Conservation (phyloP, 2,797 vertebrate species). For the Anguilla obscura region DNA sequence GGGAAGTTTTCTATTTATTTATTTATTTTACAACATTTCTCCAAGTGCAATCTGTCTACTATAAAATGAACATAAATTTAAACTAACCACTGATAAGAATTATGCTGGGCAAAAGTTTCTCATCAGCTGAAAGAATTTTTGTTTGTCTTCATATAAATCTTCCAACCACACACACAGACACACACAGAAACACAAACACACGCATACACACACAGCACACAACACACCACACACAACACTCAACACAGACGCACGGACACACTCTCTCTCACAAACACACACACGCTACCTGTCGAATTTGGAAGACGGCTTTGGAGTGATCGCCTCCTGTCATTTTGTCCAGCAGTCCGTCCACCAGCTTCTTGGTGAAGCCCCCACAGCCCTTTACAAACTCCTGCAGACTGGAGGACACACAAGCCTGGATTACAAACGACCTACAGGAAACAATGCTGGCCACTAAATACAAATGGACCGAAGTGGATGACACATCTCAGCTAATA, state of each 20-base stretch:
- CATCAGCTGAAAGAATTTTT: neutral
- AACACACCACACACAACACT: too few species aligned
- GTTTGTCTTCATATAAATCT: neutral
- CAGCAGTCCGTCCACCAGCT: constrained; percentile 87
- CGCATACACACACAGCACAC: too few species aligned
- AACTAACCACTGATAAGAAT: neutral
- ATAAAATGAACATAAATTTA: neutral
- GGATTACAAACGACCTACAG: neutral
- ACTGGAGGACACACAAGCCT: constrained; percentile 62
- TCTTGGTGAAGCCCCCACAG: constrained; percentile 83
- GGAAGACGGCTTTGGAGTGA: constrained; percentile 85
- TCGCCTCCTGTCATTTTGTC: constrained; percentile 94
- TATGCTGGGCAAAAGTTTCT: neutral
- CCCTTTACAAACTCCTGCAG: constrained; percentile 96
- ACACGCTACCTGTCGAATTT: constrained; percentile 83
- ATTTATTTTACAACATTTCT: constrained; percentile 71
- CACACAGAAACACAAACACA: neutral
- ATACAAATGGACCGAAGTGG: neutral
- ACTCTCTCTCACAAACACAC: neutral
- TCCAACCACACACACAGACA: neutral
- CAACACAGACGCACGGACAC: too few species aligned
- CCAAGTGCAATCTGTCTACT: constrained; percentile 61
- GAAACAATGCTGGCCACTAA: neutral
- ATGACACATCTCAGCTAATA: neutral
- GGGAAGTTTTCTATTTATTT: constrained; percentile 38